A percentile compares a stretch with the other conserved stretches of the same genome.
Evolutionary conservation across 2,113 vertebrate genomes (phyloP).

Genomic region (Arothron firmamentum): DNA sequence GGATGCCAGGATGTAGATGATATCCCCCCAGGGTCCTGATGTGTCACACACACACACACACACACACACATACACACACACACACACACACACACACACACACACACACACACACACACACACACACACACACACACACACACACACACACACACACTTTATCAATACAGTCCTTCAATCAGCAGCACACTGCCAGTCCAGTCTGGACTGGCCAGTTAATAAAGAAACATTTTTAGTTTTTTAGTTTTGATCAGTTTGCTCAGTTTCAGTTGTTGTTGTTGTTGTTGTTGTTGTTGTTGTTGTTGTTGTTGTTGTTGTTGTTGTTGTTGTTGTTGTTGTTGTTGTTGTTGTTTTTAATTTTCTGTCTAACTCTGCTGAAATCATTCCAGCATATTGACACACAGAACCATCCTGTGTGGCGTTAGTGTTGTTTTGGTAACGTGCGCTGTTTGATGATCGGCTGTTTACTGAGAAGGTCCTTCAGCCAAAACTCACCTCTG

Average conservation of each 20-base stretch:
- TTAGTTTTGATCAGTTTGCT: background rate
- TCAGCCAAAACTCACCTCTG: constrained; percentile 17
- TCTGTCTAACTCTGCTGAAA: constrained; percentile 11
- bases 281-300: too few relatives aligned
- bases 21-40: too few relatives aligned
- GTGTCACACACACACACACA: too few relatives aligned
- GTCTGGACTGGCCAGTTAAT: background rate
- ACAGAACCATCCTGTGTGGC: too few relatives aligned
- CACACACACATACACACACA: background rate
- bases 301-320: too few relatives aligned
- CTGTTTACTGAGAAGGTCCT: constrained; percentile 11
- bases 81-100: constrained; percentile 2
- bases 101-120: background rate
- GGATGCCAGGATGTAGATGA: too few relatives aligned
- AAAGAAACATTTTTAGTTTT: too few relatives aligned
- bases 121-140: constrained; percentile 19
- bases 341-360: too few relatives aligned
- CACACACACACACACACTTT: constrained; percentile 17
- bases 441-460: background rate
- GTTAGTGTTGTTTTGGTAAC: too few relatives aligned
- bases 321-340: too few relatives aligned
- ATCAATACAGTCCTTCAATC: constrained; percentile 59
- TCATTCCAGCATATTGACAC: too few relatives aligned
- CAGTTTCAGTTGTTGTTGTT: too few relatives aligned
- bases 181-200: constrained; percentile 46